These are phyloP conservation scores for Motacilla alba DNA, from an alignment of 2,113 vertebrate species.

Conservation along the genomic window DNA sequence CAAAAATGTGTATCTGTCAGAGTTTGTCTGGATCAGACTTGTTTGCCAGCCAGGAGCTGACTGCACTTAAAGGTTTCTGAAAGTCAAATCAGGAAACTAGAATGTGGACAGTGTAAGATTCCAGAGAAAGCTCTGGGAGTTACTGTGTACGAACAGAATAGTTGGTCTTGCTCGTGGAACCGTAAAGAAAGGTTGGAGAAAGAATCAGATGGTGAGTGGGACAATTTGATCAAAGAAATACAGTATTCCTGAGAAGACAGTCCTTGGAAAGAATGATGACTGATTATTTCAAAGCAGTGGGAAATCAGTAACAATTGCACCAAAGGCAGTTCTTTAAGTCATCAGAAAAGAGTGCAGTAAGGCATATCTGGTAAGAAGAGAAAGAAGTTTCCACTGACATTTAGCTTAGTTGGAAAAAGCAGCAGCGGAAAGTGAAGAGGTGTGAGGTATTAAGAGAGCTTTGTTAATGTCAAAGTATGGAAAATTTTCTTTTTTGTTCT, in stretches of 20 bases:
- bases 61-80: not conserved
- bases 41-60: not conserved
- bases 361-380: not conserved
- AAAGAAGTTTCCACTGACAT: not conserved
- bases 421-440: constrained; percentile 20
- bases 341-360: not conserved
- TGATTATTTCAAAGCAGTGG: not conserved
- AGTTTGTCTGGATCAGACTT: not conserved
- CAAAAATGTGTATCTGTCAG: not conserved
- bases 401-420: constrained; percentile 26
- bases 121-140: not conserved
- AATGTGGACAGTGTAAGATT: not conserved
- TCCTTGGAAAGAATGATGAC: not conserved
- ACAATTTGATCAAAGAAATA: not conserved
- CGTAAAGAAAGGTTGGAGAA: not conserved
- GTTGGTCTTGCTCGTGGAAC: not conserved
- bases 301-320: not conserved
- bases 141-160: not conserved
- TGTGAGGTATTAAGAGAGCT: not conserved
- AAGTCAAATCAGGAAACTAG: not conserved
- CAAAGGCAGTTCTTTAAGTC: not conserved
- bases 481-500: constrained; percentile 10
- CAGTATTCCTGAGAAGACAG: not conserved
- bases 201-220: not conserved
- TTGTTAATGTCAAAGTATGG: constrained; percentile 19